phyloP scores from a whole-genome alignment of 2,797 vertebrate genomes.

The Lindbergichthys nudifrons region DNA sequence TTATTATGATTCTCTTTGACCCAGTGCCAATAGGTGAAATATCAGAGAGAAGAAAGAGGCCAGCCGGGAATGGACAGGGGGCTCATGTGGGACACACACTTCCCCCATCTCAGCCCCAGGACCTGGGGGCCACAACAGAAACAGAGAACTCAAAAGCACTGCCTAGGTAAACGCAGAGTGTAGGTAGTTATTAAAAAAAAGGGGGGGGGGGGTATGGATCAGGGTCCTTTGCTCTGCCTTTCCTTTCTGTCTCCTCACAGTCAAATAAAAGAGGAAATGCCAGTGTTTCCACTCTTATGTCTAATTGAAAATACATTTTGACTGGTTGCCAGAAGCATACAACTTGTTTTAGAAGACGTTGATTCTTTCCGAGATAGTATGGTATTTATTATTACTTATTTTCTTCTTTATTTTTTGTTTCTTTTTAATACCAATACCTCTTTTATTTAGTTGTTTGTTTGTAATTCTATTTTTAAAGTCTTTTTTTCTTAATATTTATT shows the following conservation, averaged over 20 bases:
- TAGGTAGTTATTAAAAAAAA: no score
- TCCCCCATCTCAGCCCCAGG: constrained; percentile 68
- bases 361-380: background rate
- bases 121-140: constrained; percentile 58
- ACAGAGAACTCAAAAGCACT: constrained; percentile 77
- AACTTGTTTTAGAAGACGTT: no score
- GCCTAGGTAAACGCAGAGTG: constrained; percentile 67
- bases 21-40: constrained; percentile 79
- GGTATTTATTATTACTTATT: background rate
- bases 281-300: no score
- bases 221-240: no score
- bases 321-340: no score
- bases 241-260: no score
- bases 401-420: background rate
- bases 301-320: no score
- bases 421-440: background rate
- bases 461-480: background rate
- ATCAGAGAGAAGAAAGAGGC: constrained; percentile 70
- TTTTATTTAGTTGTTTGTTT: background rate
- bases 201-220: no score
- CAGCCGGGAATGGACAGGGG: constrained; percentile 58
- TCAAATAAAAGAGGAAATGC: no score
- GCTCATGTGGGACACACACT: constrained; percentile 38
- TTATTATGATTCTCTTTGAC: background rate
- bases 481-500: background rate